phyloP scores from a whole-genome alignment of 2,797 vertebrate species.

The Pristis pectinata region DNA sequence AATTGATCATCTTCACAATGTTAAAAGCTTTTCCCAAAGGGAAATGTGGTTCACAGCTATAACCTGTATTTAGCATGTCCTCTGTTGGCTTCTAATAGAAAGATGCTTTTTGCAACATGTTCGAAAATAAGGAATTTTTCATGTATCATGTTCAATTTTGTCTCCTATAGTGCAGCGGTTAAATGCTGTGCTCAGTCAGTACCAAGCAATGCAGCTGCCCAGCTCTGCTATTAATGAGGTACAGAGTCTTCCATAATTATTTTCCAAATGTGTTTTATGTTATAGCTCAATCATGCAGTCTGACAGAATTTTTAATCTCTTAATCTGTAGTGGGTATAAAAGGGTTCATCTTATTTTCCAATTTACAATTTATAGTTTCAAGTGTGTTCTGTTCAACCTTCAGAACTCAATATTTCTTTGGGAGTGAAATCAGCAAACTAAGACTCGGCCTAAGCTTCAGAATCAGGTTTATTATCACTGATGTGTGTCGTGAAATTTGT shows the following conservation, averaged over 20 bases:
- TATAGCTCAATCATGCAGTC: not conserved
- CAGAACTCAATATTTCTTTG: not conserved
- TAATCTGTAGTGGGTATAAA: not conserved
- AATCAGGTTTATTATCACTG: no score
- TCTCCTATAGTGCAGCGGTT: slow-evolving; percentile 60
- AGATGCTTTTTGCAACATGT: not conserved
- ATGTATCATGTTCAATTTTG: slow-evolving; percentile 29
- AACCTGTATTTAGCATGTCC: no score
- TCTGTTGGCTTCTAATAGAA: not conserved
- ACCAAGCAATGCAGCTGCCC: slow-evolving; percentile 52
- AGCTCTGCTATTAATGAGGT: slow-evolving; percentile 59
- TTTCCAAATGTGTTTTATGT: not conserved
- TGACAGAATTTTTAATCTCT: not conserved
- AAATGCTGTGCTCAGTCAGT: slow-evolving; percentile 53
- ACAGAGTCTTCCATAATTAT: slow-evolving; percentile 43
- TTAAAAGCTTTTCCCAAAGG: no score
- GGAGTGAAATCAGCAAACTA: not conserved
- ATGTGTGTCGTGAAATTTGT: no score
- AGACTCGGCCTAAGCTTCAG: no score
- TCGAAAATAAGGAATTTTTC: not conserved
- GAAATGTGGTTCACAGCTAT: no score
- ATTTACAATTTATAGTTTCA: not conserved
- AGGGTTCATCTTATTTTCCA: not conserved
- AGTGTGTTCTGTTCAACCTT: not conserved
- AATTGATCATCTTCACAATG: no score